These are phyloP conservation scores for Stenchaetothrips biformis DNA, from an alignment of 2,888 invertebrate species.

Conservation along the genomic window DNA sequence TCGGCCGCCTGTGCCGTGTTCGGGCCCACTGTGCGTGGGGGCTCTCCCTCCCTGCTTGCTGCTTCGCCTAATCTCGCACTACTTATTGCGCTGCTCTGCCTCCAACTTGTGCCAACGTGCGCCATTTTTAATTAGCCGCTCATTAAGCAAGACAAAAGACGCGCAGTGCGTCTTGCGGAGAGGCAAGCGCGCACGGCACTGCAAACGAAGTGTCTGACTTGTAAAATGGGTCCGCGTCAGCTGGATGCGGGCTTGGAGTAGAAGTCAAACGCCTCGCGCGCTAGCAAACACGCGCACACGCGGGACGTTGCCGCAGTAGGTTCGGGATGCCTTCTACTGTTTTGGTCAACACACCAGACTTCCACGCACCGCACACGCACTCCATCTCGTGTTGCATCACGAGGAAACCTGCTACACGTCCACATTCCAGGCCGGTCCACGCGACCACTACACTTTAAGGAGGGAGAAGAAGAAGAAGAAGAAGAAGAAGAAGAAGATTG, in stretches of 20 bases:
- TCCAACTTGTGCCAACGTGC: neutral
- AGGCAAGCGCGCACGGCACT: neutral
- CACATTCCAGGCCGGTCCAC: neutral
- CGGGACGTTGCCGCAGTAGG: too few species aligned
- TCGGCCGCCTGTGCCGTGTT: too few species aligned
- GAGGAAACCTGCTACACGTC: neutral
- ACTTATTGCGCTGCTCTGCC: too few species aligned
- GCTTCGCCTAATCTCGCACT: too few species aligned
- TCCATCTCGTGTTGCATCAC: neutral
- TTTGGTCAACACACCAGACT: too few species aligned
- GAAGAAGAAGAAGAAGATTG: too few species aligned
- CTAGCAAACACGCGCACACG: too few species aligned
- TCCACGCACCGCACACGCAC: neutral
- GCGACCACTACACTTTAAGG: neutral
- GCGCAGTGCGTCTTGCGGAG: neutral
- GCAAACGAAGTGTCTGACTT: neutral
- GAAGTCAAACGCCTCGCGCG: too few species aligned
- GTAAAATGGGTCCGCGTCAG: neutral
- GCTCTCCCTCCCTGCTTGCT: too few species aligned
- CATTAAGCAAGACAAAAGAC: neutral
- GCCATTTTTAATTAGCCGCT: constrained; percentile 20
- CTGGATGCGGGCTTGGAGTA: too few species aligned
- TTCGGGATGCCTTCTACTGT: too few species aligned
- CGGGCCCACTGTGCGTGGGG: too few species aligned
- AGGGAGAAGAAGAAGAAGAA: neutral